These are phyloP conservation scores for Myrmophylax atrothorax DNA, from an alignment of 2,113 vertebrate species.

Conservation along the genomic window DNA sequence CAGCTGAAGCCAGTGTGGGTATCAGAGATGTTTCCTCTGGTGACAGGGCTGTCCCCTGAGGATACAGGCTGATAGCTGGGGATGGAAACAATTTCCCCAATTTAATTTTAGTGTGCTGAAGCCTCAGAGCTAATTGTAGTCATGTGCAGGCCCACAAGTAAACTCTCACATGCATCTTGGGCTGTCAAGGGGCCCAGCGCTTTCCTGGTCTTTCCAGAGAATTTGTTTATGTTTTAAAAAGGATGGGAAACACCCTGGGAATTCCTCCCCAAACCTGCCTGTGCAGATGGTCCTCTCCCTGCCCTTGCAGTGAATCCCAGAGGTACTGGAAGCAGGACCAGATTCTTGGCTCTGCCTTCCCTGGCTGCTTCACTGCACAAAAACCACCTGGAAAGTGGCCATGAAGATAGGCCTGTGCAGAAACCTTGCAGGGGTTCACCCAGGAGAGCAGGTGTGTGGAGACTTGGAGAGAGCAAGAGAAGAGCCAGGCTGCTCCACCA, in stretches of 20 bases:
- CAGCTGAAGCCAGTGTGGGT: neutral
- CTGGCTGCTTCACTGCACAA: neutral
- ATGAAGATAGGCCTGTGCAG: slow-evolving; percentile 36
- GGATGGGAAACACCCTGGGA: slow-evolving; percentile 55
- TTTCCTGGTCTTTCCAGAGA: slow-evolving; percentile 19
- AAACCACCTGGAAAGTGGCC: slow-evolving; percentile 60
- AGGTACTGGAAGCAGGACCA: slow-evolving; percentile 7
- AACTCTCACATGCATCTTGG: neutral
- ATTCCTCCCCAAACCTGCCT: slow-evolving; percentile 50
- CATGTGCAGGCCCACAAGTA: neutral
- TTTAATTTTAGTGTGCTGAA: neutral
- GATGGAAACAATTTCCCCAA: neutral
- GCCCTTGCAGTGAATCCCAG: slow-evolving; percentile 28
- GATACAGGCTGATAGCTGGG: neutral
- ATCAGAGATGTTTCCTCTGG: neutral
- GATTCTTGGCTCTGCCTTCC: slow-evolving; percentile 39
- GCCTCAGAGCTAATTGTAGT: neutral
- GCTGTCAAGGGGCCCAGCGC: neutral
- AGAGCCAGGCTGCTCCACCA: neutral
- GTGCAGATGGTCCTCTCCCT: slow-evolving; percentile 62
- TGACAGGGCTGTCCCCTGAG: neutral
- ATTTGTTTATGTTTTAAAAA: slow-evolving; percentile 23
- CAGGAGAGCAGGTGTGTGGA: neutral
- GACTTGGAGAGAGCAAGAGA: neutral
- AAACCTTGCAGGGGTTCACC: neutral